Conservation (phyloP, 2,113 vertebrate species). For the Nothobranchius furzeri region DNA sequence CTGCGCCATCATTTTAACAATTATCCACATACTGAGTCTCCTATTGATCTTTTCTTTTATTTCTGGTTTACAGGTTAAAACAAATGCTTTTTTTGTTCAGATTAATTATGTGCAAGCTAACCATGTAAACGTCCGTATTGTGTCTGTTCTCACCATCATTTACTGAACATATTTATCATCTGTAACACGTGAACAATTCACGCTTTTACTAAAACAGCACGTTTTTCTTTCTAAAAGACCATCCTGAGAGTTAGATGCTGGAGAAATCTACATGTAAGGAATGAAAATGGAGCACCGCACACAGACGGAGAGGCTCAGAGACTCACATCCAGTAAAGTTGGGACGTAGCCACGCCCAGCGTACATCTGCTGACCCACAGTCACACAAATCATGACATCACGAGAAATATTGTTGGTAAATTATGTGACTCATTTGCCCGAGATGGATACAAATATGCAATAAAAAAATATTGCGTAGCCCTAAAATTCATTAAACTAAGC, state of each 20-base stretch:
- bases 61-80: background rate
- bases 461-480: too few relatives aligned
- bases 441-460: too few relatives aligned
- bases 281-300: constrained; percentile 42
- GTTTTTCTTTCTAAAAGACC: constrained; percentile 10
- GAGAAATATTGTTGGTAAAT: background rate
- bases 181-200: too few relatives aligned
- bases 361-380: constrained; percentile 63
- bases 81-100: background rate
- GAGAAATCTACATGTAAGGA: background rate
- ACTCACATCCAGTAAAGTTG: constrained; percentile 68
- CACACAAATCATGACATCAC: constrained; percentile 14
- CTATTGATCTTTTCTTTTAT: background rate
- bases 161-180: too few relatives aligned
- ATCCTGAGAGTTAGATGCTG: background rate
- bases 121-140: too few relatives aligned
- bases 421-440: background rate
- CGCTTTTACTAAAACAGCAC: too few relatives aligned
- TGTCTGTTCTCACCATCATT: too few relatives aligned
- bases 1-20: background rate
- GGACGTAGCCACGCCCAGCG: constrained; percentile 49
- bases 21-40: background rate
- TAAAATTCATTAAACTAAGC: too few relatives aligned
- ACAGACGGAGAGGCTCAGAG: constrained; percentile 2
- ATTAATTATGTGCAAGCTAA: too few relatives aligned